Evolutionary conservation across 2,797 vertebrate species (phyloP).

Genomic region (Echeneis naucrates): DNA sequence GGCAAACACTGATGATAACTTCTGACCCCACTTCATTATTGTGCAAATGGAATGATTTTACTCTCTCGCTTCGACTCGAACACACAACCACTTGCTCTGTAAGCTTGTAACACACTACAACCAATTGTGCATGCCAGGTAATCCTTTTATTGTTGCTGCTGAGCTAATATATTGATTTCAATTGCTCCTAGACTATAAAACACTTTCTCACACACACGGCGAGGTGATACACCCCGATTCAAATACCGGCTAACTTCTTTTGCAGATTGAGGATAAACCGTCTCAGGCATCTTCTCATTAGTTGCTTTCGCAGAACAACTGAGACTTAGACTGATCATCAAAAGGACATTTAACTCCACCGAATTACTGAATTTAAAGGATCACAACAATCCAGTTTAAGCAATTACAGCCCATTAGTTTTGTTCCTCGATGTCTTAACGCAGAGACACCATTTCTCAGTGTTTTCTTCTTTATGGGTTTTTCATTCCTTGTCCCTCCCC

Average conservation of each 20-base stretch:
- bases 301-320: constrained; percentile 44
- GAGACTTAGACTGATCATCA: constrained; percentile 50
- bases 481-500: background rate
- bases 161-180: constrained; percentile 49
- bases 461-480: background rate
- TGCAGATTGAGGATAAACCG: constrained; percentile 28
- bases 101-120: constrained; percentile 42
- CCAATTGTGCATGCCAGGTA: constrained; percentile 36
- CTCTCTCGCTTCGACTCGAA: constrained; percentile 47
- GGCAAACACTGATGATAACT: constrained; percentile 68
- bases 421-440: constrained; percentile 38
- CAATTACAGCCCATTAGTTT: constrained; percentile 44
- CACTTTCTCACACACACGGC: constrained; percentile 10
- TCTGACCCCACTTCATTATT: constrained; percentile 80
- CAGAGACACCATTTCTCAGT: background rate
- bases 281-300: constrained; percentile 46
- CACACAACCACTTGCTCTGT: constrained; percentile 48
- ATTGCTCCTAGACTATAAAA: constrained; percentile 36
- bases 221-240: constrained; percentile 17
- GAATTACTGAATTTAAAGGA: constrained; percentile 50
- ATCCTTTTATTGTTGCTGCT: constrained; percentile 38
- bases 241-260: constrained; percentile 38
- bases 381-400: constrained; percentile 23
- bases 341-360: constrained; percentile 54
- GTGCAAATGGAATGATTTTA: constrained; percentile 71